Conservation (phyloP, 1,140 invertebrate species). For the Cotesia typhae region DNA sequence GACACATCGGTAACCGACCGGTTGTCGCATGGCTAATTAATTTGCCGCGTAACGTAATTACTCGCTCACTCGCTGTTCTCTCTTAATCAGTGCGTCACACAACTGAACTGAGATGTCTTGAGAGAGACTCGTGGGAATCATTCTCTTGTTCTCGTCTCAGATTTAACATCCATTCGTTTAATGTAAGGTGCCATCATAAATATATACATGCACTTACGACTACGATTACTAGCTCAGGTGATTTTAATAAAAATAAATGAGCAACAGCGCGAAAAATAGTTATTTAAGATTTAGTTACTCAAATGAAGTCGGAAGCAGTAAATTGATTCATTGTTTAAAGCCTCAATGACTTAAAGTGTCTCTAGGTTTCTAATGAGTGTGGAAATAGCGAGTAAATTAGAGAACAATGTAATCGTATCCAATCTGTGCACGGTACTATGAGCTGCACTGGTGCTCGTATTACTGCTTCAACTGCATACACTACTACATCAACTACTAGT, state of each 20-base stretch:
- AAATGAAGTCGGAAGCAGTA: background rate
- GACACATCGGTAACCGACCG: slow-evolving; percentile 50
- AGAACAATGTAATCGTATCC: slow-evolving; percentile 44
- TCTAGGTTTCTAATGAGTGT: background rate
- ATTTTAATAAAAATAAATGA: too few relatives aligned
- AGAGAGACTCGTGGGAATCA: slow-evolving; percentile 26
- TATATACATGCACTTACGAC: too few relatives aligned
- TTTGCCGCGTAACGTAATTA: slow-evolving; percentile 58
- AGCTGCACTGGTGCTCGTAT: slow-evolving; percentile 6
- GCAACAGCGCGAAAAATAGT: background rate
- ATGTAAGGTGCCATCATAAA: too few relatives aligned
- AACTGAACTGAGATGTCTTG: slow-evolving; percentile 10
- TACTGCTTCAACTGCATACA: too few relatives aligned
- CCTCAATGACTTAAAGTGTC: background rate
- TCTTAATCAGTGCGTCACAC: slow-evolving; percentile 9
- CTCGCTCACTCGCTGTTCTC: slow-evolving; percentile 38
- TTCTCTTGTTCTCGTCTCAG: slow-evolving; percentile 3
- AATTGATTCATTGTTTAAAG: slow-evolving; percentile 7
- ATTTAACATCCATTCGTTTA: background rate
- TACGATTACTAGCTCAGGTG: too few relatives aligned
- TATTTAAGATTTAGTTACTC: too few relatives aligned
- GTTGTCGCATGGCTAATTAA: slow-evolving; percentile 55
- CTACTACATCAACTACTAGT: too few relatives aligned
- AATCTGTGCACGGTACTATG: slow-evolving; percentile 44
- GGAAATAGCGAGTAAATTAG: slow-evolving; percentile 10